Evolutionary conservation across 1,140 invertebrate genomes (phyloP).

Genomic region (Anastrepha obliqua): DNA sequence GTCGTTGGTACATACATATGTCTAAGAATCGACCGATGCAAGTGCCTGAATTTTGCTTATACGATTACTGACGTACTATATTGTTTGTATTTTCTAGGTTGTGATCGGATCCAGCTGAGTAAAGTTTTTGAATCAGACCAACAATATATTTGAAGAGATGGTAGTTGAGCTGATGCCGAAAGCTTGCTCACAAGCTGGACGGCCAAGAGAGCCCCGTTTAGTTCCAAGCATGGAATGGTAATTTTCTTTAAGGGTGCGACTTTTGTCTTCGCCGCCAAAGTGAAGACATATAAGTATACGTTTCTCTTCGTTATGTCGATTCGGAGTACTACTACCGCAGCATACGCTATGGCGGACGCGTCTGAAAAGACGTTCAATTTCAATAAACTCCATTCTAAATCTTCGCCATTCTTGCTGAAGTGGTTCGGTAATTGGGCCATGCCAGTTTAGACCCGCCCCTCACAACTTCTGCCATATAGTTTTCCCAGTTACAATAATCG

Average conservation of each 20-base stretch:
- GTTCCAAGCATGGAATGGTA: background rate
- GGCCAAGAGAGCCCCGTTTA: background rate
- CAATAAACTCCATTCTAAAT: background rate
- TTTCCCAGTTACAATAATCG: background rate
- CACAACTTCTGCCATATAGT: background rate
- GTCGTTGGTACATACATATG: background rate
- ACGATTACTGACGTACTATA: slow-evolving; percentile 1
- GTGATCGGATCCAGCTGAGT: slow-evolving; percentile 35
- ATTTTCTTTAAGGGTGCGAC: slow-evolving; percentile 12
- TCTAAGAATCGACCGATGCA: background rate
- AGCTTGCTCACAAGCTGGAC: background rate
- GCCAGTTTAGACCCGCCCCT: background rate
- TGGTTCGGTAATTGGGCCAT: background rate
- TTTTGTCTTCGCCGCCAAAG: background rate
- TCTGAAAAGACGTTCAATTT: background rate
- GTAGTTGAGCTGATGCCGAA: background rate
- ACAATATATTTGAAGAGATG: background rate
- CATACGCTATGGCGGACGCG: background rate
- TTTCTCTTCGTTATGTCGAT: background rate
- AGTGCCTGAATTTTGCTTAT: slow-evolving; percentile 10
- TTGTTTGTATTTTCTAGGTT: slow-evolving; percentile 20
- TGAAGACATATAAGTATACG: background rate
- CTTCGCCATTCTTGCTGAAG: background rate
- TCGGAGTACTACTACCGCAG: background rate
- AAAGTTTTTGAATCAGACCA: slow-evolving; percentile 35